phyloP scores from a whole-genome alignment of 2,113 vertebrate species.

The Daubentonia madagascariensis region DNA sequence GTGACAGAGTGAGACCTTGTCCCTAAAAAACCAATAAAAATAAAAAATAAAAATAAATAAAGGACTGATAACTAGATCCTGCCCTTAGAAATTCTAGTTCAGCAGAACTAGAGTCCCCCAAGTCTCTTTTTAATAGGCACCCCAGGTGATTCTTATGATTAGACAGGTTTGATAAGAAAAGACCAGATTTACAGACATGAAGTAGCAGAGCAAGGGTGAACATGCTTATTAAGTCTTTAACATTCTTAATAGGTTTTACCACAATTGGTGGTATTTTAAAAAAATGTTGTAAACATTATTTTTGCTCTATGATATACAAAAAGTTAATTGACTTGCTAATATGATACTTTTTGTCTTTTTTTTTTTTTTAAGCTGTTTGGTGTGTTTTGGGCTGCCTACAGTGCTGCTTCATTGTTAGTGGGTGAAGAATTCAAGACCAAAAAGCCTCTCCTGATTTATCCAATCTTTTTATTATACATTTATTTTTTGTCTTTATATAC shows the following conservation, averaged over 20 bases:
- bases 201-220: not conserved
- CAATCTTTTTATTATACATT: conserved; percentile 99
- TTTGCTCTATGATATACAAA: not conserved
- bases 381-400: conserved; percentile 99
- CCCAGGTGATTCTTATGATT: not conserved
- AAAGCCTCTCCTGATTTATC: conserved; percentile 99
- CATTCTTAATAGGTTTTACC: conserved; percentile 1
- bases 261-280: not conserved
- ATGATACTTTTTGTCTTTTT: conserved; percentile 73
- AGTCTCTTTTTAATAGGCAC: not conserved
- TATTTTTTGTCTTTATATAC: conserved; percentile 99
- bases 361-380: conserved; percentile 91
- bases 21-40: no score
- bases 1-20: no score
- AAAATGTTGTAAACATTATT: not conserved
- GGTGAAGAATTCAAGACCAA: conserved; percentile 99
- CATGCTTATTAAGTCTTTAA: not conserved
- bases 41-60: not conserved
- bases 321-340: conserved; percentile 72
- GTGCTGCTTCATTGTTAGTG: conserved; percentile 97
- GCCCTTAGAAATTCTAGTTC: not conserved
- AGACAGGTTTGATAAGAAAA: not conserved
- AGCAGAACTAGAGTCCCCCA: not conserved
- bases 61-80: not conserved
- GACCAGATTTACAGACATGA: not conserved